Evolutionary conservation across 2,888 invertebrate species (phyloP).

Genomic region (Molorchus minor): DNA sequence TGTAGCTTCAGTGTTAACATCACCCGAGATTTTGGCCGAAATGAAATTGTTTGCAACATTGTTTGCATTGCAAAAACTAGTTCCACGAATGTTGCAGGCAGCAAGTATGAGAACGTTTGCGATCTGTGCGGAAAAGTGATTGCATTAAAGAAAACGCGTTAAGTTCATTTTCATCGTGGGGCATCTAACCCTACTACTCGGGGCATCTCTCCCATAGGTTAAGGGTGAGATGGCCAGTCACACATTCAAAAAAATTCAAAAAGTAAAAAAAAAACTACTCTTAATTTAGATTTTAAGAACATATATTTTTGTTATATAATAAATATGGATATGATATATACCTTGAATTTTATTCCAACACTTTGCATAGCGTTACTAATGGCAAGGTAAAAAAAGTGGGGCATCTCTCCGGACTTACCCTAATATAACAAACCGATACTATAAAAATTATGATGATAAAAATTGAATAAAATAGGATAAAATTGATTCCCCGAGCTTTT

Average conservation of each 20-base stretch:
- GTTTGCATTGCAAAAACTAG: conserved; percentile 7
- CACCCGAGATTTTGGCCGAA: conserved; percentile 7
- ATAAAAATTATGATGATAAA: conserved; percentile 12
- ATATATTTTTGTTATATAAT: conserved; percentile 6
- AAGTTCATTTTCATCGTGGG: conserved; percentile 9
- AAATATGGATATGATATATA: conserved; percentile 11
- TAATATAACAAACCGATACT: no score
- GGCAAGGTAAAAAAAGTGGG: conserved; percentile 8
- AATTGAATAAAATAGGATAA: conserved; percentile 27
- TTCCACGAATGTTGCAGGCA: conserved; percentile 7
- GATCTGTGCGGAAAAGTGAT: conserved; percentile 5
- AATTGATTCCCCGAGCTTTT: conserved; percentile 34
- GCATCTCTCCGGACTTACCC: conserved; percentile 8
- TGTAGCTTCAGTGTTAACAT: conserved; percentile 4
- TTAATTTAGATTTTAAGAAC: no score
- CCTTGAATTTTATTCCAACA: conserved; percentile 6
- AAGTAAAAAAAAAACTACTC: conserved; percentile 1
- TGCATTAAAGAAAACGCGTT: conserved; percentile 3
- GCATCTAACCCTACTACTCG: conserved; percentile 8
- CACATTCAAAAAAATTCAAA: background rate
- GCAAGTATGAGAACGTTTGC: conserved; percentile 5
- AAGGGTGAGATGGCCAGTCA: conserved; percentile 11
- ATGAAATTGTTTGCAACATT: background rate
- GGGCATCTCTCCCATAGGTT: conserved; percentile 6
- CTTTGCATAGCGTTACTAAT: conserved; percentile 10